Evolutionary conservation across 37 sponge, comb jelly and placozoan genomes (phyloP), one percentile per base, ranked within the genome.

Genomic region (Diacarnus erythraeanus): DNA sequence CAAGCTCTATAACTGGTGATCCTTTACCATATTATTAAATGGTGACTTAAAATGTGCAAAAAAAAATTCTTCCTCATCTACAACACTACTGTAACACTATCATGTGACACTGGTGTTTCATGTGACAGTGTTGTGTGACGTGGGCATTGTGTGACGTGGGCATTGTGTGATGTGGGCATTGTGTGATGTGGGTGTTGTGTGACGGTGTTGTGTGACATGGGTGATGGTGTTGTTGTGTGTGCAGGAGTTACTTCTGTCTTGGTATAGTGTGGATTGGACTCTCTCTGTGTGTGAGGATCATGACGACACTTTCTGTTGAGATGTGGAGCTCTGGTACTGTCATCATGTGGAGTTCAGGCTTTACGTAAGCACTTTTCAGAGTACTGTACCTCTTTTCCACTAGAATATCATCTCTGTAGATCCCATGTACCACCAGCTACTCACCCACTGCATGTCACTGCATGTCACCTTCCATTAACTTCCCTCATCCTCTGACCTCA

Each of bases 201-300:
- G n/a, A n/a, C n/a, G n/a, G n/a, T n/a, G n/a, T n/a, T n/a, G n/a
- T n/a, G n/a, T n/a, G n/a, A n/a, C n/a, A n/a, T n/a, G n/a, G n/a
- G n/a, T n/a, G n/a, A 18, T 54, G 57, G 18, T 54, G 57, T 54
- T 12, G 12, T 54, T 54, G 57, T 54, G 57, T 54, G 57, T 54
- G 18, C 57, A 54, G 12, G 12, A 58, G 26, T 0, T 84, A 72
- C 57, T 51, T 83, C n/a, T 33, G 38, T 38, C 27, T 29, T 3
- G 89, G 76, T 8, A 15, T 83, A 27, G 59, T 68, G 29, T 89
- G 80, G 80, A 83, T 83, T 15, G 35, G 73, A 22, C 56, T 83
- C 23, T 89, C 89, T 30, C 44, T 89, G 23, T 29, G 41, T 27
- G 80, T 78, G 35, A 75, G 89, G 36, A 23, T 83, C 54, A 65